Evolutionary conservation across 2,888 invertebrate species (phyloP), one percentile per base, ranked within the genome.

Genomic region (Erynnis tages): DNA sequence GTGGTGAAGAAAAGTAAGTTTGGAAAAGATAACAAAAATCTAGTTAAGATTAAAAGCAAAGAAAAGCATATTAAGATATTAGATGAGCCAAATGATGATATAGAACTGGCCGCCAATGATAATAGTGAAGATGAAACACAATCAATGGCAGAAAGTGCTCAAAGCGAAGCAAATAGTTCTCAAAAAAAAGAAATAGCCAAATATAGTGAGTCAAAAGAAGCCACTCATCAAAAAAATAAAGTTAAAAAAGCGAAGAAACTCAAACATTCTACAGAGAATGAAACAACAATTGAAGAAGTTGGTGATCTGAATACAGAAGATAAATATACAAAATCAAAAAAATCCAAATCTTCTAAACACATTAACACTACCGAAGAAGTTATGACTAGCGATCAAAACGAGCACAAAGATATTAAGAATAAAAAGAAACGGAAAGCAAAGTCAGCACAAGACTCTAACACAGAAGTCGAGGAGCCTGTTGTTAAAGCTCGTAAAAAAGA

Each of bases 1-100:
- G 64, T 63, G 1, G 57, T 72, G 3, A 87, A 87, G 56, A 84
- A 78, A 57, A 75, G 73, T 0, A 86, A 84, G 57, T 62, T 69
- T 8, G 13, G 14, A 10, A 44, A 43, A 44, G 35, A 58, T 40
- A 61, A 66, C 25, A 61, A 63, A 54, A 13, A 11, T 17, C 10
- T n/a, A 46, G 7, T 13, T 60, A 62, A 55, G 57, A 61, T 38
- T 50, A 58, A 29, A 6, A 27, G 13, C 47, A 34, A 21, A 61
- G 50, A 57, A 4, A 43, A 34, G 40, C 38, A 34, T 27, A 38
- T 49, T 5, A 49, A 48, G 23, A 17, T 10, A 19, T 2, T 14
- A 32, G 35, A 53, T 5, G 68, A 53, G 21, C 38, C 53, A 25
- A 13, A 29, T 54, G 59, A 59, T 8, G 50, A 49, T 21, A 54